phyloP scores from a whole-genome alignment of 30 jellyfish, hydroid and myxozoan genomes.

The Morbakka virulenta region DNA sequence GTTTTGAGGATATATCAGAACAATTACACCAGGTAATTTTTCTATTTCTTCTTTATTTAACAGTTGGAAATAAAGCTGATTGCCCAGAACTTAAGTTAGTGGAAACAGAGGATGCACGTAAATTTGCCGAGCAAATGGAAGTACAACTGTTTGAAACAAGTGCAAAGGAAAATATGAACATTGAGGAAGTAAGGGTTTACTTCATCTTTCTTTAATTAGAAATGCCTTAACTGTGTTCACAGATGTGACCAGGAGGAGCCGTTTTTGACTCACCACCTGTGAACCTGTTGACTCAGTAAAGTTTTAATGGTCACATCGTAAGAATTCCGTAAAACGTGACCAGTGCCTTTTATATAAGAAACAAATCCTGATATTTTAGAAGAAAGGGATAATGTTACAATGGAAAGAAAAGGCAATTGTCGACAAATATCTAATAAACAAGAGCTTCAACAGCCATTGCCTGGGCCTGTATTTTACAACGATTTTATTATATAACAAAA shows the following conservation, averaged over 20 bases:
- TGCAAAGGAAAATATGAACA: slow-evolving; percentile 93
- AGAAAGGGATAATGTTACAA: background rate
- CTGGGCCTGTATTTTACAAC: too few species aligned
- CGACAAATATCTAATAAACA: too few species aligned
- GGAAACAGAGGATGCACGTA: slow-evolving; percentile 84
- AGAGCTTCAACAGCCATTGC: too few species aligned
- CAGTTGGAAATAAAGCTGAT: slow-evolving; percentile 96
- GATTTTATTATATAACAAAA: too few species aligned
- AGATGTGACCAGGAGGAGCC: background rate
- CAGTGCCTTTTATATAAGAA: background rate
- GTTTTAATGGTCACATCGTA: background rate
- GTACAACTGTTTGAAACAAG: slow-evolving; percentile 88
- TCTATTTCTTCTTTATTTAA: background rate
- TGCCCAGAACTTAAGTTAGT: slow-evolving; percentile 84
- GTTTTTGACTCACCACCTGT: background rate
- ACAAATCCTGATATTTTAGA: background rate
- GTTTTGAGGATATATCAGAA: too few species aligned
- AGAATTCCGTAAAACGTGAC: background rate
- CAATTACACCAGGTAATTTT: too few species aligned
- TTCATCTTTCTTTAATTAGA: background rate
- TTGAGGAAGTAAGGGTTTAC: slow-evolving; percentile 71
- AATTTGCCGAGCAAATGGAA: slow-evolving; percentile 92
- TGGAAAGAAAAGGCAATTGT: too few species aligned
- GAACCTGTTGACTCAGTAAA: background rate
- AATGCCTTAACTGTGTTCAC: background rate